Conservation (phyloP, 2,113 vertebrate genomes). For the Campylorhamphus procurvoides region DNA sequence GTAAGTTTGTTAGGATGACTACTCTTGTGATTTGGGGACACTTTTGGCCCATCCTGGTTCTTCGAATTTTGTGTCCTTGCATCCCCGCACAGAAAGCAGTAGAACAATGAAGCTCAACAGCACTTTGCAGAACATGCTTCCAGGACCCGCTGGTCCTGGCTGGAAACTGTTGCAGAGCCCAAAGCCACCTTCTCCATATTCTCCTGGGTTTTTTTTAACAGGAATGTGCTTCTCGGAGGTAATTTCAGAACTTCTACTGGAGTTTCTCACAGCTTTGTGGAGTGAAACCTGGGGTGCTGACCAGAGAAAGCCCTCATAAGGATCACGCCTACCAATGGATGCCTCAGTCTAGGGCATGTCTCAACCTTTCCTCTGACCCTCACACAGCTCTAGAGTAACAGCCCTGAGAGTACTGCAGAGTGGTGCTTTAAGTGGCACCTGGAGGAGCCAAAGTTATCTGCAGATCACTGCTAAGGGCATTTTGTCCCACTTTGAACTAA, state of each 20-base stretch:
- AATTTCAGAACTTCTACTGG: not conserved
- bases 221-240: not conserved
- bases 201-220: not conserved
- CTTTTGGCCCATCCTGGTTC: not conserved
- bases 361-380: not conserved
- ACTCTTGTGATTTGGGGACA: not conserved
- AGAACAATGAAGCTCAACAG: not conserved
- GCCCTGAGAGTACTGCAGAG: not conserved
- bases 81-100: not conserved
- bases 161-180: rapidly evolving
- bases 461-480: not conserved
- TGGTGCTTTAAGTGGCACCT: not conserved
- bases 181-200: not conserved
- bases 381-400: not conserved
- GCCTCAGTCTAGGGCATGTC: not conserved
- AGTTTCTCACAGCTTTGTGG: not conserved
- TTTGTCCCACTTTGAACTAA: not conserved
- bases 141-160: not conserved
- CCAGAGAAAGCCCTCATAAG: not conserved
- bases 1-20: not conserved
- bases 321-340: rapidly evolving
- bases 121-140: not conserved
- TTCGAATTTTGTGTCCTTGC: rapidly evolving
- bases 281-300: not conserved
- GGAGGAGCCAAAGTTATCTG: not conserved